Percentiles rank a stretch among this genome's conserved stretches.
Conservation (phyloP, 1,140 invertebrate species). For the Aphelinus certus region DNA sequence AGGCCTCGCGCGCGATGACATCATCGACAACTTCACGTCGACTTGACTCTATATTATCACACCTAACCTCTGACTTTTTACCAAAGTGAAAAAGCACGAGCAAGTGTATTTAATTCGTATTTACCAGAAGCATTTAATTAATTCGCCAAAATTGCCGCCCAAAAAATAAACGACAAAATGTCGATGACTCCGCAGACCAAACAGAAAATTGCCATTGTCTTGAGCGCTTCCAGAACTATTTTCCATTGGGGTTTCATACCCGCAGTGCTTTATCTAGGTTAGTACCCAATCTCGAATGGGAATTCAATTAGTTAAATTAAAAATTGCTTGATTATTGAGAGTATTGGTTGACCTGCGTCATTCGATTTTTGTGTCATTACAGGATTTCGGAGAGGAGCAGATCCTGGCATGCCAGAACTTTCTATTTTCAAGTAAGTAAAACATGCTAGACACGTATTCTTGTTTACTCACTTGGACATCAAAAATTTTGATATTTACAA, state of each 20-base stretch:
- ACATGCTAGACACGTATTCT: background rate
- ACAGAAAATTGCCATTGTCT: constrained; percentile 70
- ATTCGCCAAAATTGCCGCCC: constrained; percentile 26
- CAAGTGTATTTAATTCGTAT: background rate
- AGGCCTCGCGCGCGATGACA: no score
- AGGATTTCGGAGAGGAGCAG: constrained; percentile 73
- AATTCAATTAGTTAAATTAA: no score
- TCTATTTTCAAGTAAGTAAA: constrained; percentile 66
- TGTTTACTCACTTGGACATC: constrained; percentile 2
- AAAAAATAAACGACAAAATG: constrained; percentile 52
- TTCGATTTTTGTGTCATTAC: constrained; percentile 39
- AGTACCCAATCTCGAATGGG: constrained; percentile 39
- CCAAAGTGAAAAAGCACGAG: no score
- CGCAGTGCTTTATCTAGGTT: constrained; percentile 75
- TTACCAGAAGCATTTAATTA: background rate
- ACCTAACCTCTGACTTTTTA: no score
- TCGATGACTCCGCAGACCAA: constrained; percentile 65
- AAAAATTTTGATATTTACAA: constrained; percentile 8
- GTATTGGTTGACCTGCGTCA: no score
- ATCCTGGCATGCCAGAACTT: constrained; percentile 71
- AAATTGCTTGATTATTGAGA: no score
- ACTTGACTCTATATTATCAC: no score
- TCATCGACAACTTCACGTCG: no score
- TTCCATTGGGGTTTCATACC: constrained; percentile 79
- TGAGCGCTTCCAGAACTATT: constrained; percentile 69